Base-by-base conservation (phyloP, 92 coral and sea anemone genomes). In the Hydrozoanthus gracilis region DNA sequence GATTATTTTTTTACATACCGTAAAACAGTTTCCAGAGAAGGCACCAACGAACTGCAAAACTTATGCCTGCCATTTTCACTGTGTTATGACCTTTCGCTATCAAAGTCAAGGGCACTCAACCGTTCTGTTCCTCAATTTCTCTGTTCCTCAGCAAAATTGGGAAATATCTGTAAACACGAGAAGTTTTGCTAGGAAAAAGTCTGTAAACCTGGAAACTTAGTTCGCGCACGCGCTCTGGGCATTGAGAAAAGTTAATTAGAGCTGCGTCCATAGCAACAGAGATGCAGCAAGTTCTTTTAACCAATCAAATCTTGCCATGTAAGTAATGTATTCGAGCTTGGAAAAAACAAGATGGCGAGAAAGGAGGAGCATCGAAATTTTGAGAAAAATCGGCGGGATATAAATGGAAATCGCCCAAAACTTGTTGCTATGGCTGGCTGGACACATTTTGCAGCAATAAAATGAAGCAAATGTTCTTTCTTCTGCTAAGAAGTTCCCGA, bases 261-360 rank as follows among this genome's bases (percentile, higher is more conserved):
- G 39, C 51, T 44, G 75, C 75, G 75, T 71, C 75, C 80, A 76
- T 76, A 76, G 65, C 80, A 76, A 52, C 80, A 76, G n/a, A 1
- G 16, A 27, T 76, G 80, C 12, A 52, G 47, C 46, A 39, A 18
- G 45, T 20, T 16, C 65, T 76, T 51, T 76, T 12, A 76, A 76
- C 66, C 80, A 76, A 52, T 76, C 80, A 52, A 18, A 51, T 51
- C 79, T 17, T 76, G 66, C 80, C 65, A 52, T 76, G 64, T 76
- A 18, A 64, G 62, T 52, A 76, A 76, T 76, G 61, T n/a, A 49
- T 74, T 74, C 78, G 16, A 49, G 13, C 58, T n/a, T 49, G 3
- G 14, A 20, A 49, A 74, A 74, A 74, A 44, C 78, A 73, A 73
- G 56, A 73, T 73, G 60, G 78, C 78, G 78, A 18, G 4, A 17